Evolutionary conservation across 2,113 vertebrate species (phyloP).

Genomic region (Sceloporus undulatus): DNA sequence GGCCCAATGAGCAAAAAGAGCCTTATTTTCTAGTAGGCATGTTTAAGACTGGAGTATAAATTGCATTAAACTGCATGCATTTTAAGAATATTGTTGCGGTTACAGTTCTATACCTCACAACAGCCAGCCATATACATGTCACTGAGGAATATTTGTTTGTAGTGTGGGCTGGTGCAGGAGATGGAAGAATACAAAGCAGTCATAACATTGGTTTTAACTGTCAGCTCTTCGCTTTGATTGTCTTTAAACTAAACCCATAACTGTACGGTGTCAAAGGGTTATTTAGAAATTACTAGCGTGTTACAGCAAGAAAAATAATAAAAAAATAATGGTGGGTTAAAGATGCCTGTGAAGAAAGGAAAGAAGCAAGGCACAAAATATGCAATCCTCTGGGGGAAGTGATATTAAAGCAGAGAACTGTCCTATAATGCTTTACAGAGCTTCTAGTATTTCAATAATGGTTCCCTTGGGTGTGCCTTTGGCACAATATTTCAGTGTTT

Average conservation of each 20-base stretch:
- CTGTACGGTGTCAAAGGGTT: background rate
- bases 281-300: background rate
- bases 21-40: background rate
- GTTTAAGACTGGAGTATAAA: background rate
- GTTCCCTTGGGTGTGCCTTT: background rate
- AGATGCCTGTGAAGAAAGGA: constrained; percentile 2
- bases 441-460: background rate
- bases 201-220: background rate
- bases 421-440: background rate
- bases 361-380: constrained; percentile 14
- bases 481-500: background rate
- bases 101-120: background rate
- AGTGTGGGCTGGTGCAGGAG: too few species aligned
- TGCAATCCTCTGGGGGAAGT: constrained; percentile 1
- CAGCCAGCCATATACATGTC: background rate
- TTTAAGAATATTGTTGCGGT: background rate
- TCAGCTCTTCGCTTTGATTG: background rate
- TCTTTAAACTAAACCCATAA: constrained; percentile 2
- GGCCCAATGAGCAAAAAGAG: background rate
- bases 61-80: background rate
- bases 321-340: background rate
- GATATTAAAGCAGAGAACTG: constrained; percentile 1
- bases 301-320: background rate
- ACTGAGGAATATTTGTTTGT: background rate
- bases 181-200: background rate